These are phyloP conservation scores for Hirtodrosophila alboralis DNA, from an alignment of 2,888 invertebrate species.

Conservation along the genomic window DNA sequence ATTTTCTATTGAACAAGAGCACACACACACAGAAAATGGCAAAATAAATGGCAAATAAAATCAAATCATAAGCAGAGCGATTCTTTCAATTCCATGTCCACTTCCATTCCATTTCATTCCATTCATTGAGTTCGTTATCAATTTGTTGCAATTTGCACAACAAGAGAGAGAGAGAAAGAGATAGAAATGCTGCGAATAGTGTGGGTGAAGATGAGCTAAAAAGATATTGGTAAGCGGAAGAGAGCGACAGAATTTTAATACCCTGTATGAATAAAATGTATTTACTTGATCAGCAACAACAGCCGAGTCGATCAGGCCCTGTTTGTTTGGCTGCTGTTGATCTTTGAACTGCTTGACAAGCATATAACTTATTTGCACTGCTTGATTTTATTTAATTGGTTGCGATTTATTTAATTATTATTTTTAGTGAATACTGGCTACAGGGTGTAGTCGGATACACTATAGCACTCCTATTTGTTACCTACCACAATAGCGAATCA, in stretches of 20 bases:
- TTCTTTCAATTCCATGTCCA: conserved; percentile 48
- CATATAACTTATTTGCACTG: too few species aligned
- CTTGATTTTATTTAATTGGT: too few species aligned
- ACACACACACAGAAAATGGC: conserved; percentile 23
- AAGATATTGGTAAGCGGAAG: conserved; percentile 30
- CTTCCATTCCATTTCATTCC: conserved; percentile 41
- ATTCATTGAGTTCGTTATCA: conserved; percentile 65
- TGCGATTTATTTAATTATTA: too few species aligned
- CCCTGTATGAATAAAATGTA: too few species aligned
- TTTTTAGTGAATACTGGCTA: too few species aligned
- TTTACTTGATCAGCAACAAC: too few species aligned
- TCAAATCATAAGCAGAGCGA: conserved; percentile 2
- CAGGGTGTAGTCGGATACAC: too few species aligned
- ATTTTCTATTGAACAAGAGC: conserved; percentile 57
- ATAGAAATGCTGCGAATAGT: too few species aligned
- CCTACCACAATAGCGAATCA: conserved; percentile 12
- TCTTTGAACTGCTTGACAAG: too few species aligned
- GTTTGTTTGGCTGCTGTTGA: too few species aligned
- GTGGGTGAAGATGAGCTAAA: background rate
- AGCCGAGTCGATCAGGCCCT: too few species aligned
- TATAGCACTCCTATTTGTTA: conserved; percentile 67
- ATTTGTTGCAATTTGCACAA: conserved; percentile 66
- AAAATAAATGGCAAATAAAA: conserved; percentile 6
- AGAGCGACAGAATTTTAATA: conserved; percentile 49
- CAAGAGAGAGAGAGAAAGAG: background rate